Conservation (phyloP, 2,888 invertebrate genomes). For the Colostygia pectinataria region DNA sequence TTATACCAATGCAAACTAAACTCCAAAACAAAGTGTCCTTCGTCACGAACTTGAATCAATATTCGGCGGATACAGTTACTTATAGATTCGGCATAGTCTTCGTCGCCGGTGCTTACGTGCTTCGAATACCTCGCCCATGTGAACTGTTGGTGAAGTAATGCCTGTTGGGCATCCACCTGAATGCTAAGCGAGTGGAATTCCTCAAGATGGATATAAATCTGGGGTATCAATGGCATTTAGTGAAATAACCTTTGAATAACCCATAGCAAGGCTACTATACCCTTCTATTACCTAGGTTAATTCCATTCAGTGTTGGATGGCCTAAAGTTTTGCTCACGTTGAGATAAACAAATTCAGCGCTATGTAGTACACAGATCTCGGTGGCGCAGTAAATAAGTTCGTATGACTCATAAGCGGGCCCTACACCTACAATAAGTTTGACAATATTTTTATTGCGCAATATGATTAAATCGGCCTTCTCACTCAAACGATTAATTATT, state of each 20-base stretch:
- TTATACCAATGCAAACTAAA: not conserved
- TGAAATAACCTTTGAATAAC: not conserved
- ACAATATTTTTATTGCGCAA: no score
- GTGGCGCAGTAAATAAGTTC: no score
- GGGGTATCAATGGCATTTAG: constrained; percentile 6
- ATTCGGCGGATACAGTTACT: constrained; percentile 76
- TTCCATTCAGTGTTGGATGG: no score
- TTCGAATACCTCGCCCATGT: constrained; percentile 69
- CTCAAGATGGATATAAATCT: constrained; percentile 18
- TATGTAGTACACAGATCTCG: no score
- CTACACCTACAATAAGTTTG: no score
- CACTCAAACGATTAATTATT: no score
- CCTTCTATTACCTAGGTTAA: no score
- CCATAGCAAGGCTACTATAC: no score
- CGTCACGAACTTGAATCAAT: constrained; percentile 49
- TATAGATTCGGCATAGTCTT: constrained; percentile 75
- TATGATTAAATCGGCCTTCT: no score
- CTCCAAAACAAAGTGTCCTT: not conserved
- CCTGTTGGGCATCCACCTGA: constrained; percentile 40
- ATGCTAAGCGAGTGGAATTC: constrained; percentile 33
- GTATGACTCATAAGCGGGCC: no score
- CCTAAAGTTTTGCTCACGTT: no score
- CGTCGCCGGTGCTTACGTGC: constrained; percentile 61
- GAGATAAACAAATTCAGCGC: no score
- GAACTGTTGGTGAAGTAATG: constrained; percentile 64